A percentile compares a stretch with the other conserved stretches of the same genome.
Evolutionary conservation across 2,113 vertebrate genomes (phyloP).

Genomic region (Heteronetta atricapilla): DNA sequence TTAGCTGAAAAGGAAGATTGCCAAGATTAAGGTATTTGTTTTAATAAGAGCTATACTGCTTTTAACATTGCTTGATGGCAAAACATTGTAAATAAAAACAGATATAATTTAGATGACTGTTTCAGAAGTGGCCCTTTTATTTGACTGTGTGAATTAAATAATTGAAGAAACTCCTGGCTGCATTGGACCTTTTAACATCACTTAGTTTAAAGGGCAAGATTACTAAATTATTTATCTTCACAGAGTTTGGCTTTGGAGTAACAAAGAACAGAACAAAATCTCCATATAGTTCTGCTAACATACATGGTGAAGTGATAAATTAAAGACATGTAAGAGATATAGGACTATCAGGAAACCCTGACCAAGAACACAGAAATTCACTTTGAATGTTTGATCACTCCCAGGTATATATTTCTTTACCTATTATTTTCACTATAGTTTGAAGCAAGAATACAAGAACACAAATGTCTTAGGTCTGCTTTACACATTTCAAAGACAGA

Average conservation of each 20-base stretch:
- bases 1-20: not conserved
- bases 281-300: not conserved
- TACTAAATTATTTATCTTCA: constrained; percentile 44
- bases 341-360: not conserved
- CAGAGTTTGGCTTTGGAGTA: not conserved
- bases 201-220: not conserved
- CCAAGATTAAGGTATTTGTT: not conserved
- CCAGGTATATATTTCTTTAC: not conserved
- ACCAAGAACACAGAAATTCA: not conserved
- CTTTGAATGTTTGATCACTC: not conserved
- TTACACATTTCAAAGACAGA: not conserved
- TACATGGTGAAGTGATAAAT: not conserved
- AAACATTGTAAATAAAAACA: constrained; percentile 16
- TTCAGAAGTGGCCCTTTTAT: not conserved
- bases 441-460: not conserved
- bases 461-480: not conserved
- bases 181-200: not conserved
- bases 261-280: not conserved
- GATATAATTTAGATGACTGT: not conserved
- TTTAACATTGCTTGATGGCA: constrained; percentile 7
- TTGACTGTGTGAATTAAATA: constrained; percentile 22
- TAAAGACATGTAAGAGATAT: not conserved
- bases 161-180: not conserved
- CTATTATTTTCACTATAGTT: not conserved
- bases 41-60: not conserved